Evolutionary conservation across 1,140 invertebrate species (phyloP).

Genomic region (Coboldia fuscipes): DNA sequence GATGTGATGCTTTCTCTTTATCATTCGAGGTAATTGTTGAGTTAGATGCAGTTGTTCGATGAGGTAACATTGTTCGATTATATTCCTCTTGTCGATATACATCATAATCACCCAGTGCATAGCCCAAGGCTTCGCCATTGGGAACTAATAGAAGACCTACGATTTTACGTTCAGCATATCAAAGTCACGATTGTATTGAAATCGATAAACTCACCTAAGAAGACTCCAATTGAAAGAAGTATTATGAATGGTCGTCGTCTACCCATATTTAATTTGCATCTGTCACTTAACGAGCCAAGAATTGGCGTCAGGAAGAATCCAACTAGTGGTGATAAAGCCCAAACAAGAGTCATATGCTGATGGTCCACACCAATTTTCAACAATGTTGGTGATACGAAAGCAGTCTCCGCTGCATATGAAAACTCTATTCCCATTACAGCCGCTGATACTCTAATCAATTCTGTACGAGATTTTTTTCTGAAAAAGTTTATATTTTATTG

Average conservation of each 20-base stretch:
- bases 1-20: conserved; percentile 37
- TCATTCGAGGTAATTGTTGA: background rate
- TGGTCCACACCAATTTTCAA: conserved; percentile 81
- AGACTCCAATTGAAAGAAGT: conserved; percentile 67
- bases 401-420: conserved; percentile 87
- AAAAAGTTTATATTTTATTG: conserved; percentile 6
- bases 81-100: conserved; percentile 17
- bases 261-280: conserved; percentile 58
- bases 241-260: conserved; percentile 80
- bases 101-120: conserved; percentile 48
- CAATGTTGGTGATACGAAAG: conserved; percentile 87
- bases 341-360: conserved; percentile 83
- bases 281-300: conserved; percentile 77
- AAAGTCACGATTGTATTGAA: background rate
- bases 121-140: conserved; percentile 69
- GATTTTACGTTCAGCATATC: conserved; percentile 2
- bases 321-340: conserved; percentile 77
- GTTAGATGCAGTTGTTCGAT: conserved; percentile 20
- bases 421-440: conserved; percentile 96
- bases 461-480: conserved; percentile 57
- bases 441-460: conserved; percentile 71
- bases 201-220: conserved; percentile 39
- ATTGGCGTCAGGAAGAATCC: conserved; percentile 88
- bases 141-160: conserved; percentile 70
- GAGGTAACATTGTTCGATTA: conserved; percentile 8